Evolutionary conservation across 2,113 vertebrate species (phyloP).

Genomic region (Rhombomys opimus): DNA sequence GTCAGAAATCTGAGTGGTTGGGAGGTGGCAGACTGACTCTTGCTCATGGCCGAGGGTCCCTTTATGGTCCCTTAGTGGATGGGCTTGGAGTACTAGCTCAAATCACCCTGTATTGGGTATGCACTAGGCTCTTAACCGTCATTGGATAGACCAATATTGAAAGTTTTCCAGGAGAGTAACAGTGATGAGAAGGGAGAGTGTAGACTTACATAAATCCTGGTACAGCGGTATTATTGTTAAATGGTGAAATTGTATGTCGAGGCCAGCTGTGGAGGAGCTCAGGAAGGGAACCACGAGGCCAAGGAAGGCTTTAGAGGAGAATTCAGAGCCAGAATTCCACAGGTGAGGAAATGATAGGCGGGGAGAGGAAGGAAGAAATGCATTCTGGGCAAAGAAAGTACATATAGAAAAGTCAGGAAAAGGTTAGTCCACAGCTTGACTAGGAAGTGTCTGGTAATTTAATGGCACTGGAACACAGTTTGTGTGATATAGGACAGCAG

Average conservation of each 20-base stretch:
- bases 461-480: neutral
- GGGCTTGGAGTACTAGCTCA: neutral
- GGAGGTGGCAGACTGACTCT: neutral
- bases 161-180: neutral
- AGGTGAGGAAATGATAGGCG: too few relatives aligned
- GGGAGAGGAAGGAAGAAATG: neutral
- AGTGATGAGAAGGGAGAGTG: neutral
- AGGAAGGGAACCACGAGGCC: neutral
- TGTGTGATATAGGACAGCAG: neutral
- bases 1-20: neutral
- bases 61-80: neutral
- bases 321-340: neutral
- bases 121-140: neutral
- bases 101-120: neutral
- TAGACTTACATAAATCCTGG: neutral
- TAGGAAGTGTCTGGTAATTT: neutral
- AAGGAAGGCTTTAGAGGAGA: neutral
- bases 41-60: constrained; percentile 19
- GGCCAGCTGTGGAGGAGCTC: neutral
- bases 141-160: neutral
- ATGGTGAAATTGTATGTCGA: neutral
- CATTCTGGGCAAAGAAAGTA: neutral
- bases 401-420: neutral
- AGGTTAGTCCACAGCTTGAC: neutral
- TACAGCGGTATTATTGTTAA: neutral